Evolutionary conservation across 2,888 invertebrate genomes (phyloP), one percentile per base, ranked within the genome.

Genomic region (Cephus nigrinus): DNA sequence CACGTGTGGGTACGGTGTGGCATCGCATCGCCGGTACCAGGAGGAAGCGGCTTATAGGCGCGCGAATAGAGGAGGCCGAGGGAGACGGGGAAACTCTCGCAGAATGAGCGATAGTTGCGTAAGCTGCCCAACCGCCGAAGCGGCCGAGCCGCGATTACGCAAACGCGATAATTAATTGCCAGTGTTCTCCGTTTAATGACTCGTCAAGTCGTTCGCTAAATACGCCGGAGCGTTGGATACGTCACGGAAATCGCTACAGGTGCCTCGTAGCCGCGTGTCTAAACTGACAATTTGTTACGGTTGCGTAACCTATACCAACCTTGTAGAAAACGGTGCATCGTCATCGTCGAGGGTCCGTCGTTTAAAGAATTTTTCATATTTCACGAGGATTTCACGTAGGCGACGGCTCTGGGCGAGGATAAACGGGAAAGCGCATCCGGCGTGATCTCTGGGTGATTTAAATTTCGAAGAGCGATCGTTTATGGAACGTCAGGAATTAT

Each of bases 111-210:
- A 87, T 86, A 84, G 84, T 87, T 87, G 85, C 87, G 87, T 85
- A 87, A 87, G 82, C 81, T 83, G 77, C 76, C 73, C 32, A 80
- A 80, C 82, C 84, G 82, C 80, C 84, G 84, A 82, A 81, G 81
- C 82, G 82, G 83, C 82, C 83, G 82, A 83, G 81, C 82, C 79
- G 84, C 86, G 86, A 88, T 88, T 88, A 89, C 88, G 89, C 85
- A 88, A 89, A 88, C 86, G 86, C 86, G 86, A 89, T 88, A 89
- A 89, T 89, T 89, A 89, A 88, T 89, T 88, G 88, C 86, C 83
- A 84, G 85, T 86, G 84, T 88, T 88, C 84, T 85, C 86, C 85
- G 88, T 88, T 88, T 86, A 87, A 89, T 88, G 88, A 86, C 85
- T 88, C 85, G 86, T 86, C 86, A 83, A 84, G 84, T 84, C 85